phyloP scores from a whole-genome alignment of 2,888 invertebrate species.

The Erebia ligea region DNA sequence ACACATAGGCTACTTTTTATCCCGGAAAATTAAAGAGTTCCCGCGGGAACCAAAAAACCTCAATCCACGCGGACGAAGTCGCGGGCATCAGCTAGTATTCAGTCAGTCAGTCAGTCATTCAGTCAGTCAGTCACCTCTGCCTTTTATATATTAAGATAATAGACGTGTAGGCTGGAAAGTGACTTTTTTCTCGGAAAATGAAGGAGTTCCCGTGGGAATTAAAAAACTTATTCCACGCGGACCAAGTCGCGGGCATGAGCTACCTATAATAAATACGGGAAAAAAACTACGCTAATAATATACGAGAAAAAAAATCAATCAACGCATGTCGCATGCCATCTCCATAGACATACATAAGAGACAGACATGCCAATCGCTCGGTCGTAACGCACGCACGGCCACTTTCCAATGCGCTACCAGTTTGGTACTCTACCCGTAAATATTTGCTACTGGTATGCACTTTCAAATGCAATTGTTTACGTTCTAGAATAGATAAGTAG shows the following conservation, averaged over 20 bases:
- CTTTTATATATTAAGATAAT: too few relatives aligned
- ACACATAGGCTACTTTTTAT: too few relatives aligned
- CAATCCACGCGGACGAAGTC: too few relatives aligned
- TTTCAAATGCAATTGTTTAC: constrained; percentile 28
- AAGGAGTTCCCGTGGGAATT: too few relatives aligned
- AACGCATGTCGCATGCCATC: constrained; percentile 25
- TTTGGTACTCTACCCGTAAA: constrained; percentile 30
- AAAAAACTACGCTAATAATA: constrained; percentile 21
- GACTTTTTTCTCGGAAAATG: too few relatives aligned
- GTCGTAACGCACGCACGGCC: constrained; percentile 63
- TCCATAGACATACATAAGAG: constrained; percentile 28
- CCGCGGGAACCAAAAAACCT: too few relatives aligned
- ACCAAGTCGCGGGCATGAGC: background rate
- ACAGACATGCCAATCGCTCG: constrained; percentile 64
- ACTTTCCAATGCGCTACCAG: constrained; percentile 67
- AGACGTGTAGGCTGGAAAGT: too few relatives aligned
- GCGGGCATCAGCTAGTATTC: too few relatives aligned
- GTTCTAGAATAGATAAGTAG: constrained; percentile 30
- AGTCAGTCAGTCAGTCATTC: too few relatives aligned
- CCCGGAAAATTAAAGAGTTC: too few relatives aligned
- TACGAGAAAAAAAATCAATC: constrained; percentile 24
- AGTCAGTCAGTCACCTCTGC: too few relatives aligned
- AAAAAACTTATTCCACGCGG: too few relatives aligned
- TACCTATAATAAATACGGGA: background rate
- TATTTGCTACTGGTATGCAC: constrained; percentile 36